Conservation (phyloP, 1,140 invertebrate genomes). For the Macrotrachela quadricornifera region DNA sequence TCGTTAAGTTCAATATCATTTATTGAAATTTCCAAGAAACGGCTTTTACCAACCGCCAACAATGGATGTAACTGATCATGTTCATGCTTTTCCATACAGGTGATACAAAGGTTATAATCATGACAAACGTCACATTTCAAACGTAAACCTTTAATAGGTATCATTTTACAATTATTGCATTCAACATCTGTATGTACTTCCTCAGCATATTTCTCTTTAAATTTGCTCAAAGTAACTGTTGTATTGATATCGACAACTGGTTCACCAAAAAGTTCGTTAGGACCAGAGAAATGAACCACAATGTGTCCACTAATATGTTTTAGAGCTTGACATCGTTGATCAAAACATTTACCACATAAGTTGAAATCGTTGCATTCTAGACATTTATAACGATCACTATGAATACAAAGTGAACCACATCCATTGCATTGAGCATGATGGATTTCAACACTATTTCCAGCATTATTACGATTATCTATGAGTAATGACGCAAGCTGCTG, state of each 20-base stretch:
- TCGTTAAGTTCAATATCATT: not conserved
- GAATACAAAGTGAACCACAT: too few relatives aligned
- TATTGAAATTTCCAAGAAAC: not conserved
- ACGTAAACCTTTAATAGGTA: not conserved
- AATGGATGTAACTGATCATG: not conserved
- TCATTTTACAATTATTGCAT: not conserved
- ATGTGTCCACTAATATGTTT: not conserved
- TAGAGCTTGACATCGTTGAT: not conserved
- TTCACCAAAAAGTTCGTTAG: not conserved
- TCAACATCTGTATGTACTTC: not conserved
- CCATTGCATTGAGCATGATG: too few relatives aligned
- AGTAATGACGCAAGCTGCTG: too few relatives aligned
- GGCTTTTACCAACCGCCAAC: not conserved
- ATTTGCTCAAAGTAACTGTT: too few relatives aligned
- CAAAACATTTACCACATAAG: not conserved
- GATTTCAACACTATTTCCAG: too few relatives aligned
- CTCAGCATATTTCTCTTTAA: too few relatives aligned
- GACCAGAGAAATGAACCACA: not conserved
- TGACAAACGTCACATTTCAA: not conserved
- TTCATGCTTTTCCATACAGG: not conserved
- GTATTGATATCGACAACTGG: too few relatives aligned
- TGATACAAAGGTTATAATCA: not conserved
- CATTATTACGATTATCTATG: too few relatives aligned
- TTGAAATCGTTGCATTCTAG: not conserved
- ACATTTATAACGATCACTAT: not conserved